Evolutionary conservation across 2,113 vertebrate species (phyloP), one percentile per base, ranked within the genome.

Genomic region (Cynoglossus semilaevis): DNA sequence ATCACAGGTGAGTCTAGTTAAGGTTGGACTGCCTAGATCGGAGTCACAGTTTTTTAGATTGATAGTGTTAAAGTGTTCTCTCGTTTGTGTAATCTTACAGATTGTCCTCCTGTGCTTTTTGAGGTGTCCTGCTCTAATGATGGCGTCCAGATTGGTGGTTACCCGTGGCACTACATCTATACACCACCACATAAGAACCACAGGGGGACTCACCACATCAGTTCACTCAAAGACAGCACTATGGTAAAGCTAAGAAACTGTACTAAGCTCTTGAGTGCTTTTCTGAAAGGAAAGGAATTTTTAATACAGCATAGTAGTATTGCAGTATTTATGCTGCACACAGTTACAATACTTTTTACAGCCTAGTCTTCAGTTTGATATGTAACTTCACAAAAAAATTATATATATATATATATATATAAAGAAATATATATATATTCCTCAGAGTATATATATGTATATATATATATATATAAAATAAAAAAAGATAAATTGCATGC

Each of bases 111-210:
- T n/a, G 84, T 94, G 67, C 89, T 98, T 65, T 98, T 98, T 79
- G 94, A 98, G 82, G 92, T 95, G 55, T 90, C 91, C 44, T 95
- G 93, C 52, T 89, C 93, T 80, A 91, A 93, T 76, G 94, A 92
- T 48, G 91, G 93, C 42, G 90, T 99, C 81, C 94, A 98, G 87
- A 94, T 99, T 47, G 97, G 96, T 83, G 95, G 96, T 62, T 91
- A 92, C 71, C 97, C 96, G 22, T 99, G 95, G 94, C 94, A 99
- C 87, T 97, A 93, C 75, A 98, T 99, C 85, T 93, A 94, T 83
- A 98, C 96, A 36, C 95, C 95, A 37, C 94, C 93, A 40, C 92
- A 94, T 77, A 95, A 92, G 89, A 91, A 88, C 43, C 90, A 96
- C 72, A 89, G 85, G 76, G 97, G 96, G 77, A 89, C 93, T 69